Evolutionary conservation across 2,113 vertebrate species (phyloP).

Genomic region (Scomber scombrus): DNA sequence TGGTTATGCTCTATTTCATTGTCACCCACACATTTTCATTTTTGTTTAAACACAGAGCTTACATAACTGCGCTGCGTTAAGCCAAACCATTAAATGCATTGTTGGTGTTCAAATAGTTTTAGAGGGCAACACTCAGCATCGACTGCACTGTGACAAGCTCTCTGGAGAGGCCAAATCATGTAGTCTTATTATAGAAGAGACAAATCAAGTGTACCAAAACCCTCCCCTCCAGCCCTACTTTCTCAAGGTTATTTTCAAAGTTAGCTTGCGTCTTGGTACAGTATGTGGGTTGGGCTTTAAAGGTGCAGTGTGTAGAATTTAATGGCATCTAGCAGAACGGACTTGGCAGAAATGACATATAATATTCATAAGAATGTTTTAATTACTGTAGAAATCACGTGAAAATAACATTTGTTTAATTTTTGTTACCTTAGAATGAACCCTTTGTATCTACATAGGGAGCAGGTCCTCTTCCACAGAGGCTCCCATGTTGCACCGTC

Average conservation of each 20-base stretch:
- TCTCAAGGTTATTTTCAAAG: conserved; percentile 87
- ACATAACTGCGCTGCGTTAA: conserved; percentile 51
- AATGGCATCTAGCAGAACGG: too few species aligned
- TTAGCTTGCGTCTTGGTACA: conserved; percentile 78
- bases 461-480: too few species aligned
- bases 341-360: too few species aligned
- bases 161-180: conserved; percentile 73
- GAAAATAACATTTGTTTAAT: too few species aligned
- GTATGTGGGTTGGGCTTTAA: conserved; percentile 79
- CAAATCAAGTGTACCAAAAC: conserved; percentile 78
- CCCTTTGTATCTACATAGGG: too few species aligned
- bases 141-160: conserved; percentile 66
- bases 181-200: conserved; percentile 80
- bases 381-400: too few species aligned
- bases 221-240: conserved; percentile 79
- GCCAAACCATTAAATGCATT: conserved; percentile 63
- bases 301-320: too few species aligned
- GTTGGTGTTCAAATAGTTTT: conserved; percentile 64
- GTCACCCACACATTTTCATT: conserved; percentile 47
- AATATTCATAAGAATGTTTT: too few species aligned
- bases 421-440: too few species aligned
- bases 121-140: conserved; percentile 58
- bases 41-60: conserved; percentile 51
- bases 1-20: conserved; percentile 34
- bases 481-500: too few species aligned